Evolutionary conservation across 2,888 invertebrate species (phyloP).

Genomic region (Acleris laterana): DNA sequence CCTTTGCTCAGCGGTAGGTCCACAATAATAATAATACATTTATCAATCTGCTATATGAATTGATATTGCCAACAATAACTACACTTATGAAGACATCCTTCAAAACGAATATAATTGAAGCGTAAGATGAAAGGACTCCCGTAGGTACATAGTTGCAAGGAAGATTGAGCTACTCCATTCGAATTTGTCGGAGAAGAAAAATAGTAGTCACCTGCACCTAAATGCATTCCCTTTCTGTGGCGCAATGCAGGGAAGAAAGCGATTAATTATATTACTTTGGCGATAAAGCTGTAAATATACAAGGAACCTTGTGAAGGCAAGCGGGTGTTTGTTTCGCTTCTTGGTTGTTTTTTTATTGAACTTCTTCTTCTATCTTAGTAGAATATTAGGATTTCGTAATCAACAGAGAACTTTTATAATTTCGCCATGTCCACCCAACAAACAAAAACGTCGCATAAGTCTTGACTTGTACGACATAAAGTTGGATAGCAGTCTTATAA

Average conservation of each 20-base stretch:
- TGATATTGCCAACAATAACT: slow-evolving; percentile 18
- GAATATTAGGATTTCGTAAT: too few relatives aligned
- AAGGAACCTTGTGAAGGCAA: background rate
- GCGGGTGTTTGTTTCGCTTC: too few relatives aligned
- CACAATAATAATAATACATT: too few relatives aligned
- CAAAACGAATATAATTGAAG: slow-evolving; percentile 52
- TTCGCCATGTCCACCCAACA: too few relatives aligned
- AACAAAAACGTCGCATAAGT: too few relatives aligned
- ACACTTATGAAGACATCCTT: slow-evolving; percentile 49
- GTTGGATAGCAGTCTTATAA: too few relatives aligned
- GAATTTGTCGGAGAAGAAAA: slow-evolving; percentile 76
- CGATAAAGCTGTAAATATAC: background rate
- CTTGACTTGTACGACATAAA: too few relatives aligned
- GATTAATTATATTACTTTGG: background rate
- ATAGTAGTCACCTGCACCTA: slow-evolving; percentile 80
- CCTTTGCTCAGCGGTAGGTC: too few relatives aligned
- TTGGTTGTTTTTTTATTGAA: too few relatives aligned
- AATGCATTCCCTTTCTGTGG: slow-evolving; percentile 65
- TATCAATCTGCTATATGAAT: background rate
- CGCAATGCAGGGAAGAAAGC: slow-evolving; percentile 14
- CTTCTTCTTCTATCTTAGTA: too few relatives aligned
- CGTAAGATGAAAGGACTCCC: slow-evolving; percentile 52
- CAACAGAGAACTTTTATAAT: too few relatives aligned
- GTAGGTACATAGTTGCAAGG: slow-evolving; percentile 47
- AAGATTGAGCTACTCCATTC: slow-evolving; percentile 61